phyloP scores from a whole-genome alignment of 2,888 invertebrate genomes.

The Flexamia atlantica region DNA sequence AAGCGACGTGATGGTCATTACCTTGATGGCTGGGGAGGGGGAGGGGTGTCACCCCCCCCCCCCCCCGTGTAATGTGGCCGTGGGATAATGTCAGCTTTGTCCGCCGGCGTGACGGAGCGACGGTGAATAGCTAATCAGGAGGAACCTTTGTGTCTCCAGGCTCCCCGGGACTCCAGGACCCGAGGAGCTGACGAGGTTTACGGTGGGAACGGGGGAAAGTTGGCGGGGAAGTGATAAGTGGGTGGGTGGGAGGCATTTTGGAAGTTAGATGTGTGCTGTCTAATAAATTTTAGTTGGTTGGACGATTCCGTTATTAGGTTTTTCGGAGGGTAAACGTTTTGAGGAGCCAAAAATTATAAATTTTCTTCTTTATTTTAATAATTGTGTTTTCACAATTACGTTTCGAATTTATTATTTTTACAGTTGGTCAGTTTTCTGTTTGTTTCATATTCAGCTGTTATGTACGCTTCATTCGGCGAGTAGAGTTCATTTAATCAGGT shows the following conservation, averaged over 20 bases:
- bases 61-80: constrained; percentile 29
- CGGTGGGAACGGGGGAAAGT: not conserved
- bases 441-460: too few species aligned
- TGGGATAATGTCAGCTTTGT: constrained; percentile 50
- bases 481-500: too few species aligned
- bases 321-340: too few species aligned
- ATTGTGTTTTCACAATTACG: too few species aligned
- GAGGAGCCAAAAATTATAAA: too few species aligned
- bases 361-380: too few species aligned
- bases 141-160: constrained; percentile 33
- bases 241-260: not conserved
- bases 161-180: constrained; percentile 17
- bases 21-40: not conserved
- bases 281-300: too few species aligned
- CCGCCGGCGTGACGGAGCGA: constrained; percentile 6
- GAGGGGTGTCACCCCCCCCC: not conserved
- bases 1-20: constrained; percentile 34
- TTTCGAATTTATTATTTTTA: too few species aligned
- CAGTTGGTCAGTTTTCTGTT: too few species aligned
- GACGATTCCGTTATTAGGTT: too few species aligned
- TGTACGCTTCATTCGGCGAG: too few species aligned
- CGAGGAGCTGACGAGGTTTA: not conserved
- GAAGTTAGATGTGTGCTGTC: too few species aligned
- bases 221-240: not conserved
- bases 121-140: constrained; percentile 49